Percentiles rank a stretch among this genome's conserved stretches.
phyloP scores from a whole-genome alignment of 92 coral and sea anemone species.

The Zoanthus gigantus region DNA sequence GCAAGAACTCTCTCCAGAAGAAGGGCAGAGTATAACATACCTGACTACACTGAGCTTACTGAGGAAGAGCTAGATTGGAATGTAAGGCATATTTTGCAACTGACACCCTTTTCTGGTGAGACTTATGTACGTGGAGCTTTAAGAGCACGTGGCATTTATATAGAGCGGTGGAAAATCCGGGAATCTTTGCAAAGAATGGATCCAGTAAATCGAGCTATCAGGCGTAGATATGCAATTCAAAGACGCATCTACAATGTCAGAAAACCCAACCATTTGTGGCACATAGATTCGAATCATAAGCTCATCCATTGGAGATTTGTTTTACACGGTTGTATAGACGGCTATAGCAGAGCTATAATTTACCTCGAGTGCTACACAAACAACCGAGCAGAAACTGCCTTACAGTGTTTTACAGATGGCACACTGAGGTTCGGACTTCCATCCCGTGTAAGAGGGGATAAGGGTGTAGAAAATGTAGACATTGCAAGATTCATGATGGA shows the following conservation, averaged over 20 bases:
- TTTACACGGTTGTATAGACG: slow-evolving; percentile 25
- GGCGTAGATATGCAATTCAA: slow-evolving; percentile 40
- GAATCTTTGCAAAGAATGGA: slow-evolving; percentile 49
- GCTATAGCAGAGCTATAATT: slow-evolving; percentile 36
- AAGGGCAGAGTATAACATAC: slow-evolving; percentile 41
- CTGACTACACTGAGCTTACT: background rate
- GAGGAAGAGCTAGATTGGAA: slow-evolving; percentile 21
- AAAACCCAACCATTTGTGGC: slow-evolving; percentile 48
- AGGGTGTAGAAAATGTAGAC: slow-evolving; percentile 52
- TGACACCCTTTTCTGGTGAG: slow-evolving; percentile 65
- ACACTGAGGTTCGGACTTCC: background rate
- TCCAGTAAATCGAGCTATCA: slow-evolving; percentile 45
- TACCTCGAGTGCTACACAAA: slow-evolving; percentile 13
- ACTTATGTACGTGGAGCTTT: slow-evolving; percentile 55
- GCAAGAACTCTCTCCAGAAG: slow-evolving; percentile 50
- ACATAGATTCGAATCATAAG: slow-evolving; percentile 39
- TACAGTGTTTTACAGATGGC: background rate
- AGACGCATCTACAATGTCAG: slow-evolving; percentile 37
- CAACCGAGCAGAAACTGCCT: background rate
- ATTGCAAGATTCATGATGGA: slow-evolving; percentile 56
- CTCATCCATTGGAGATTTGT: slow-evolving; percentile 50
- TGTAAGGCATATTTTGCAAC: slow-evolving; percentile 36
- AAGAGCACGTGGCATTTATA: slow-evolving; percentile 28
- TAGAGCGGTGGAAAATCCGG: slow-evolving; percentile 1
- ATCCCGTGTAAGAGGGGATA: background rate